Evolutionary conservation across 2,113 vertebrate species (phyloP).

Genomic region (Junco hyemalis): DNA sequence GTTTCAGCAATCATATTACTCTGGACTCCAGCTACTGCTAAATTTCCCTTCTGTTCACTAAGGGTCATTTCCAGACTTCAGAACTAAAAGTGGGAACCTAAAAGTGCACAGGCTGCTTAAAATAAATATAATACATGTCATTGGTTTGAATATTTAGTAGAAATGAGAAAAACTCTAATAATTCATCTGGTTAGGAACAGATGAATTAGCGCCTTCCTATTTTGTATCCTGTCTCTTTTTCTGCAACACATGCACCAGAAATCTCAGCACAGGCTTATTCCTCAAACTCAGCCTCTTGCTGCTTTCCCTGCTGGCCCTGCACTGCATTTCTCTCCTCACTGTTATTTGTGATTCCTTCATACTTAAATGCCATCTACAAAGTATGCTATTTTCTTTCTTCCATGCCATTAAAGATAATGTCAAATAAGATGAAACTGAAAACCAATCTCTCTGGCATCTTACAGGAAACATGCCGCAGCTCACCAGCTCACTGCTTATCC

Average conservation of each 20-base stretch:
- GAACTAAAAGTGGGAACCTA: background rate
- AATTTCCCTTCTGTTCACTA: background rate
- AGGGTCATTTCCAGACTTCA: background rate
- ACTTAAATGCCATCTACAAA: constrained; percentile 37
- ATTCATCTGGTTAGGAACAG: background rate
- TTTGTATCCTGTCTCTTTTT: background rate
- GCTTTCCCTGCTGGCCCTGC: background rate
- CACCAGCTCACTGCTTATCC: background rate
- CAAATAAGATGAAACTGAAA: constrained; percentile 47
- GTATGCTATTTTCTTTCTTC: constrained; percentile 59
- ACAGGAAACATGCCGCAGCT: background rate
- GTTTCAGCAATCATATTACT: background rate
- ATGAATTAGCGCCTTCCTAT: background rate
- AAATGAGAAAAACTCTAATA: background rate
- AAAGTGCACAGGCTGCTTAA: background rate
- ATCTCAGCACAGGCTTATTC: background rate
- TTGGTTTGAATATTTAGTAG: background rate
- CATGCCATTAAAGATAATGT: constrained; percentile 56
- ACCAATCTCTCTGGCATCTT: constrained; percentile 3
- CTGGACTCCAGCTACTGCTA: background rate
- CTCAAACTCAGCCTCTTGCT: background rate
- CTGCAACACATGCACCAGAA: background rate
- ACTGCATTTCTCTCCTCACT: background rate
- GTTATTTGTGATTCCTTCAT: constrained; percentile 31
- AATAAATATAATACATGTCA: background rate